These are phyloP conservation scores for Plebejus anna DNA, from an alignment of 2,888 invertebrate species.

Conservation along the genomic window DNA sequence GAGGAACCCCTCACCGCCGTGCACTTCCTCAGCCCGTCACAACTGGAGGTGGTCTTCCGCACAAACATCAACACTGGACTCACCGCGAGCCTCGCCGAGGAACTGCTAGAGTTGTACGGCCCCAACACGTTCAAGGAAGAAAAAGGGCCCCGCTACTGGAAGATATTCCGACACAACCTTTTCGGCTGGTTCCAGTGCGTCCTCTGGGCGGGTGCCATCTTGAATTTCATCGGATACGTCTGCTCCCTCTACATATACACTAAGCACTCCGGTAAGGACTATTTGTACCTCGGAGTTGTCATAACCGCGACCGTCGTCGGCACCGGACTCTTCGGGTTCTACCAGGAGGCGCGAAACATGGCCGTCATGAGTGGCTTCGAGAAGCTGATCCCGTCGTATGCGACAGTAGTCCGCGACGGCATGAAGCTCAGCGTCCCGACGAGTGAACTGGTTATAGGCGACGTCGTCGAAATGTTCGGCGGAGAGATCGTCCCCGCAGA, in stretches of 20 bases:
- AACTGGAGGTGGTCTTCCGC: slow-evolving; percentile 64
- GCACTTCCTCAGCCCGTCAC: slow-evolving; percentile 65
- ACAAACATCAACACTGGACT: slow-evolving; percentile 76
- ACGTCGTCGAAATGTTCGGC: slow-evolving; percentile 88
- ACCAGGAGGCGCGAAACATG: slow-evolving; percentile 83
- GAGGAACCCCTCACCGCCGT: slow-evolving; percentile 66
- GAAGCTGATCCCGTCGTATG: slow-evolving; percentile 87
- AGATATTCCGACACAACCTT: slow-evolving; percentile 82
- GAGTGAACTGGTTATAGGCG: slow-evolving; percentile 87
- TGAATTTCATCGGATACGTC: slow-evolving; percentile 81
- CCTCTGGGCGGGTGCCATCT: slow-evolving; percentile 83
- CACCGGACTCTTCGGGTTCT: slow-evolving; percentile 79
- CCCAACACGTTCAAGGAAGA: slow-evolving; percentile 82
- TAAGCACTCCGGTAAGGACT: slow-evolving; percentile 56
- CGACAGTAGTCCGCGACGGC: slow-evolving; percentile 85
- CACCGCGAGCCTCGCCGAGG: slow-evolving; percentile 71
- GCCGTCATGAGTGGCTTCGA: slow-evolving; percentile 92
- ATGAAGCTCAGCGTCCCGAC: slow-evolving; percentile 79
- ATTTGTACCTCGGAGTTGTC: slow-evolving; percentile 65
- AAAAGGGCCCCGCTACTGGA: slow-evolving; percentile 80
- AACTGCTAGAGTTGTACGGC: slow-evolving; percentile 76
- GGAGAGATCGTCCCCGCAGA: slow-evolving; percentile 95
- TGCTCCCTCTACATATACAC: slow-evolving; percentile 45
- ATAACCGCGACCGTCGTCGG: slow-evolving; percentile 63
- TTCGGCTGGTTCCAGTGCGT: slow-evolving; percentile 87